Percentiles rank a stretch among this genome's conserved stretches.
Conservation (phyloP, 2,797 vertebrate species). For the Dryobates pubescens region DNA sequence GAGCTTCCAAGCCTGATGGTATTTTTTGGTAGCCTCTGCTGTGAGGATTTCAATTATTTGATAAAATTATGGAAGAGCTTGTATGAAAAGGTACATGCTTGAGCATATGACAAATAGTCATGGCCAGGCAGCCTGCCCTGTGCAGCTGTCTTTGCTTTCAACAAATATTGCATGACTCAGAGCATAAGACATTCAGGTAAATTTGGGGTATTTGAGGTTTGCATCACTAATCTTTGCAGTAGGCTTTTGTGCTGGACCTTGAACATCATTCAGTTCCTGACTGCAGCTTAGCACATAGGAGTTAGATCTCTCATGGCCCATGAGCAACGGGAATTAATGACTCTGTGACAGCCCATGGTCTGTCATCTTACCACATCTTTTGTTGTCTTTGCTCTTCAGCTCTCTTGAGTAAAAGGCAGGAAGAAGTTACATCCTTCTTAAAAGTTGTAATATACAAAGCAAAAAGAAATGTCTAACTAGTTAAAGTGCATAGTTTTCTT, state of each 20-base stretch:
- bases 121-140: neutral
- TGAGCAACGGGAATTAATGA: rapidly evolving
- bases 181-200: neutral
- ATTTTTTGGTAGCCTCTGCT: neutral
- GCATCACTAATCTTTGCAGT: neutral
- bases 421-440: neutral
- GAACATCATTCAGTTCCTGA: rapidly evolving
- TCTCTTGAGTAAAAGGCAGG: neutral
- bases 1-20: neutral
- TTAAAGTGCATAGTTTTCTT: neutral
- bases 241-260: neutral
- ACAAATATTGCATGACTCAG: neutral
- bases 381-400: neutral
- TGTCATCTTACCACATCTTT: neutral
- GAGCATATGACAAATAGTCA: neutral
- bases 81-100: neutral
- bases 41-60: neutral
- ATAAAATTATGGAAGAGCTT: neutral
- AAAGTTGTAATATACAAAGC: neutral
- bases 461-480: neutral
- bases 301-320: neutral
- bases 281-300: rapidly evolving
- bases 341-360: rapidly evolving
- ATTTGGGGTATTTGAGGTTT: neutral
- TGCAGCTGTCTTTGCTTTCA: neutral